phyloP scores from a whole-genome alignment of 2,113 vertebrate species.

The Sardina pilchardus region DNA sequence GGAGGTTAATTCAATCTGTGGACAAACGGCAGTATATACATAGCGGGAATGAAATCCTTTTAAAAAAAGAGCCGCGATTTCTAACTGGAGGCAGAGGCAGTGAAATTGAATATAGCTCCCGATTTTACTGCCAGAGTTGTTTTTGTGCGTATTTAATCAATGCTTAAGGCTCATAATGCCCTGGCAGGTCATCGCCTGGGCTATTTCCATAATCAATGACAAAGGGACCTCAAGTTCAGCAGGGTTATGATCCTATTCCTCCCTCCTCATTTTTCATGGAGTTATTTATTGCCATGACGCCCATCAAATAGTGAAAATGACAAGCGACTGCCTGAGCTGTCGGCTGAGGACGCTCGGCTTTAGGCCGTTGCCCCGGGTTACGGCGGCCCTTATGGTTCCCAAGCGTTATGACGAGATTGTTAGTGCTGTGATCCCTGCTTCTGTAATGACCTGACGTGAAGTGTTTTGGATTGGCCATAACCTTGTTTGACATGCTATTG shows the following conservation, averaged over 20 bases:
- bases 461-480: slow-evolving; percentile 37
- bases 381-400: slow-evolving; percentile 8
- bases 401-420: slow-evolving; percentile 21
- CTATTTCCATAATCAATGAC: slow-evolving; percentile 68
- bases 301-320: slow-evolving; percentile 41
- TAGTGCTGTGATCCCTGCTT: slow-evolving; percentile 16
- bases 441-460: slow-evolving; percentile 26
- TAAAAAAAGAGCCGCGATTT: slow-evolving; percentile 34
- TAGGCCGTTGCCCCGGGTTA: slow-evolving; percentile 28
- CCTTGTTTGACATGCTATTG: slow-evolving; percentile 22
- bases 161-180: slow-evolving; percentile 65
- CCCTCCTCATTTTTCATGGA: slow-evolving; percentile 58
- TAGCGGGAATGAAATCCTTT: slow-evolving; percentile 56
- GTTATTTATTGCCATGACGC: slow-evolving; percentile 59
- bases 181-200: slow-evolving; percentile 48
- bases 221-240: slow-evolving; percentile 66
- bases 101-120: slow-evolving; percentile 62
- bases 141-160: slow-evolving; percentile 69
- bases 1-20: slow-evolving; percentile 84
- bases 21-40: slow-evolving; percentile 52
- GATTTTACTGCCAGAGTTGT: slow-evolving; percentile 68
- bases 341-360: slow-evolving; percentile 19
- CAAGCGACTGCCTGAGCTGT: slow-evolving; percentile 27
- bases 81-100: slow-evolving; percentile 24
- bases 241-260: slow-evolving; percentile 53